Percentiles rank a stretch among this genome's conserved stretches.
phyloP scores from a whole-genome alignment of 2,113 vertebrate genomes.

The Brachypteracias leptosomus region DNA sequence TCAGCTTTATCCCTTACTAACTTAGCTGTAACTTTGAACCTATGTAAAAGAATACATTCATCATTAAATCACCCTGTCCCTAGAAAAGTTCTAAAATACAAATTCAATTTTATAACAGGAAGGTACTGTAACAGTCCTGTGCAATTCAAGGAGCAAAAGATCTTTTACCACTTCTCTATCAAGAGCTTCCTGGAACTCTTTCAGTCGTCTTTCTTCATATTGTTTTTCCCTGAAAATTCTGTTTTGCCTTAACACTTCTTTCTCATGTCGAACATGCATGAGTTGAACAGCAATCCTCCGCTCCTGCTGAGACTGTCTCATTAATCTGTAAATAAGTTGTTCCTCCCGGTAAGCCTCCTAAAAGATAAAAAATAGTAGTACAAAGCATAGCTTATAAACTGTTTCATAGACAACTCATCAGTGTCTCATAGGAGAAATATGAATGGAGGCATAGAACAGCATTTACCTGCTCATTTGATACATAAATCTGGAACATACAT shows the following conservation, averaged over 20 bases:
- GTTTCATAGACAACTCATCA: neutral
- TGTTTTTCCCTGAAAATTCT: slow-evolving; percentile 89
- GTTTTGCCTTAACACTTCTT: slow-evolving; percentile 88
- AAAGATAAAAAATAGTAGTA: neutral
- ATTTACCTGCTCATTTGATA: neutral
- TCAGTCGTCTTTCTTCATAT: slow-evolving; percentile 82
- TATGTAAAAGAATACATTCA: neutral
- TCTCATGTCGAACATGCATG: slow-evolving; percentile 86
- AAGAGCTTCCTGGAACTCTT: slow-evolving; percentile 87
- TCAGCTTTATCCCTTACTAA: neutral
- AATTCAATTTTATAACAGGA: neutral
- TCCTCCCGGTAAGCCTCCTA: slow-evolving; percentile 84
- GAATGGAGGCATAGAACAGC: neutral
- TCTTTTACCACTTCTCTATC: slow-evolving; percentile 86
- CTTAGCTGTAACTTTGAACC: neutral
- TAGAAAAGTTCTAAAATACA: neutral
- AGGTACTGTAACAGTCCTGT: neutral
- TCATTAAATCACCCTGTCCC: neutral
- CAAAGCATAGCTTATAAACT: neutral
- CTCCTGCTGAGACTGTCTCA: slow-evolving; percentile 89
- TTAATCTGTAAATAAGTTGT: slow-evolving; percentile 85
- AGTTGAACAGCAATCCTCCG: slow-evolving; percentile 86
- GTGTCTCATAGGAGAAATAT: neutral
- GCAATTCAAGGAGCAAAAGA: neutral
- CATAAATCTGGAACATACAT: neutral